Conservation (phyloP, 2,888 invertebrate species). For the Aleiodes alternator region DNA sequence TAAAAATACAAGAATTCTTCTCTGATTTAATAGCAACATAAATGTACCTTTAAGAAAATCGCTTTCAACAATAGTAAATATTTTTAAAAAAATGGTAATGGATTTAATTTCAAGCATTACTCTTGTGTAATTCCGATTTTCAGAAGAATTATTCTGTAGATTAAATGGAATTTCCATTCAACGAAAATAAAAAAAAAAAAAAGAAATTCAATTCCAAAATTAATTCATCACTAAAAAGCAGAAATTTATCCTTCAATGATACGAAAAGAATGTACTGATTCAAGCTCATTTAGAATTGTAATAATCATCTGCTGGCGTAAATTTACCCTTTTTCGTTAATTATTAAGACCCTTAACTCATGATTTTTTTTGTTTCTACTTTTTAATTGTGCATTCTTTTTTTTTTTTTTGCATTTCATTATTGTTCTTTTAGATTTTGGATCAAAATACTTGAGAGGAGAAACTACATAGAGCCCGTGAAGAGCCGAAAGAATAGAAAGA, state of each 20-base stretch:
- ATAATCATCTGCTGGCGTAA: constrained; percentile 1
- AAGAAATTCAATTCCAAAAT: constrained; percentile 6
- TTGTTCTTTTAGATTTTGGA: no score
- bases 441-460: neutral
- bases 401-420: no score
- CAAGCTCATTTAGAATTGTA: neutral
- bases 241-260: constrained; percentile 5
- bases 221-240: constrained; percentile 3
- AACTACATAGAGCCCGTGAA: constrained; percentile 3
- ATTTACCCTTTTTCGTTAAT: neutral
- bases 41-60: neutral
- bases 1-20: neutral
- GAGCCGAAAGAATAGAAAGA: neutral
- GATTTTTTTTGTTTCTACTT: no score
- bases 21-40: no score
- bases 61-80: no score
- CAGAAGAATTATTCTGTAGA: neutral
- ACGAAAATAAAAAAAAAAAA: no score
- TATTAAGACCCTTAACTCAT: neutral
- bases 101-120: neutral
- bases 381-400: no score
- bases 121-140: no score
- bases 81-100: neutral
- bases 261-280: constrained; percentile 5
- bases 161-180: constrained; percentile 20